phyloP scores from a whole-genome alignment of 2,888 invertebrate genomes.

The Latheticus oryzae region DNA sequence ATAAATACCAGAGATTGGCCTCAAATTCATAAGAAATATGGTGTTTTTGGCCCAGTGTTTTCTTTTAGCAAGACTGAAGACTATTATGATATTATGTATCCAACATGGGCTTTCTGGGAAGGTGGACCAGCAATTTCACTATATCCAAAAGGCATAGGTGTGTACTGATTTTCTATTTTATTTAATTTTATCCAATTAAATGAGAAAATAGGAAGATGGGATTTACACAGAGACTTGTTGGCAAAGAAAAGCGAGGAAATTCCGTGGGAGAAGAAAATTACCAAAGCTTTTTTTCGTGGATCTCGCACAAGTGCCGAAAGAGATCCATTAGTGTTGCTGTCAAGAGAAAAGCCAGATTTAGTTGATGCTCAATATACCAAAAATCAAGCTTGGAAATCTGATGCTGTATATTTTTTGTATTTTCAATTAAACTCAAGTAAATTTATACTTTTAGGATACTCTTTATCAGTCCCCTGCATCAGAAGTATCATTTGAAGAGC shows the following conservation, averaged over 20 bases:
- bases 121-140: conserved; percentile 96
- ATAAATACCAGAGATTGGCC: conserved; percentile 96
- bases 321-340: conserved; percentile 87
- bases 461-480: conserved; percentile 83
- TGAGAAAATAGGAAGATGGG: conserved; percentile 93
- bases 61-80: conserved; percentile 94
- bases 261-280: conserved; percentile 82
- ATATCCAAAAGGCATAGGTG: conserved; percentile 87
- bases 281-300: conserved; percentile 88
- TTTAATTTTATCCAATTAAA: background rate
- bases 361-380: conserved; percentile 96
- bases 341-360: conserved; percentile 78
- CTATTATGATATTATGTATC: conserved; percentile 92
- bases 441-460: conserved; percentile 77
- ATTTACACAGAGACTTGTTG: conserved; percentile 73
- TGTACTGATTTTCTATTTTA: conserved; percentile 11
- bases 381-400: conserved; percentile 98
- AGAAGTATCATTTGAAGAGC: conserved; percentile 90
- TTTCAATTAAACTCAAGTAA: too few species aligned
- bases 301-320: conserved; percentile 93
- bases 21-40: conserved; percentile 77
- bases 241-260: conserved; percentile 74
- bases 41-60: conserved; percentile 82
- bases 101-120: conserved; percentile 98
- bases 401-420: conserved; percentile 69